A percentile compares a stretch with the other conserved stretches of the same genome.
These are phyloP conservation scores for Semotilus atromaculatus DNA, from an alignment of 2,797 vertebrate species.

Conservation along the genomic window DNA sequence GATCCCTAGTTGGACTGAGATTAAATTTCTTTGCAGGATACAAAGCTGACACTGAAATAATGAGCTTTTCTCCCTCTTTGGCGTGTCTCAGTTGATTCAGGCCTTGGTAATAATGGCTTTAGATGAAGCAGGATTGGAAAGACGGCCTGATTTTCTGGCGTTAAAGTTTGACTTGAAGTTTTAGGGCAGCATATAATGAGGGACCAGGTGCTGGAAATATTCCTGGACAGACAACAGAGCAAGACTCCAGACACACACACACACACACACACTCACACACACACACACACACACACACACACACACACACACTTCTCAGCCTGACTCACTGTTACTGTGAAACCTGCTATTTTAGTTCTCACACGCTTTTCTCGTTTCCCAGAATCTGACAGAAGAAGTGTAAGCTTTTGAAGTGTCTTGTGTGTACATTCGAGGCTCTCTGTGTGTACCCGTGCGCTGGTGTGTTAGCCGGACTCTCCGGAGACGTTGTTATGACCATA, in stretches of 20 bases:
- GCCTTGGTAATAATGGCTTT: constrained; percentile 17
- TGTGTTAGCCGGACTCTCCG: constrained; percentile 10
- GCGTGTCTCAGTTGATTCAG: not conserved
- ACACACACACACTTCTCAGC: constrained; percentile 35
- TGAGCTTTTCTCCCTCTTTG: constrained; percentile 2
- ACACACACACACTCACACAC: constrained; percentile 19
- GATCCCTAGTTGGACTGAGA: not conserved
- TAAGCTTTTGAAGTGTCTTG: constrained; percentile 66
- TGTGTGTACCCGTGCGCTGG: constrained; percentile 16
- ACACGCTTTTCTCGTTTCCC: constrained; percentile 37
- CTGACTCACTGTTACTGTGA: constrained; percentile 64
- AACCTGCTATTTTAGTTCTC: constrained; percentile 63
- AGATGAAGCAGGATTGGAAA: constrained; percentile 6
- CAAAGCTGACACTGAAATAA: constrained; percentile 31
- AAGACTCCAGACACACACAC: not conserved
- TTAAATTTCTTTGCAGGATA: constrained; percentile 22
- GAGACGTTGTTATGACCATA: constrained; percentile 63
- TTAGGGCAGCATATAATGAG: constrained; percentile 20
- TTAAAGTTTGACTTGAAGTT: constrained; percentile 31
- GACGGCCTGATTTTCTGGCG: constrained; percentile 14
- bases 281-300: not conserved
- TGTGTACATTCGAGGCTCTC: constrained; percentile 62
- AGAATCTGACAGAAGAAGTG: constrained; percentile 49
- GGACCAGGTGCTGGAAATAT: constrained; percentile 36
- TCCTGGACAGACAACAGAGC: constrained; percentile 37